Base-by-base conservation (phyloP, 2,888 invertebrate genomes). In the Theretra japonica region DNA sequence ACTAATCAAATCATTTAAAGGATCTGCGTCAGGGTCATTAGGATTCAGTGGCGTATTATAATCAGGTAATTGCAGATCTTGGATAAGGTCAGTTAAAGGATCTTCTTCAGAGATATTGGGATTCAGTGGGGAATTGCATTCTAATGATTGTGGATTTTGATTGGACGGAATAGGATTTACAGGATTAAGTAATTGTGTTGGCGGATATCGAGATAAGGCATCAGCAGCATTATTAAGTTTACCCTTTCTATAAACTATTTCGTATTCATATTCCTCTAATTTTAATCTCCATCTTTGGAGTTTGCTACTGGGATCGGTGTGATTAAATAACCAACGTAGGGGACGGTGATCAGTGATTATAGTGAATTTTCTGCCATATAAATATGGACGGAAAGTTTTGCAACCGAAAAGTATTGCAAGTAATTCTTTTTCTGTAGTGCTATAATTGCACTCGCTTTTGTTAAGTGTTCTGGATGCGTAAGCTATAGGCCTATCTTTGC, bases 391-490 rank as follows among this genome's bases (percentile, higher is more conserved):
- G 58, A 75, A 74, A 3, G 41, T 65, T 69, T 74, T 74, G 15
- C 33, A 41, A 2, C 71, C 76, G 33, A 59, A 75, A n/a, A 73
- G 30, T 1, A 74, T 73, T 2, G 75, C 76, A 0, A 76, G 17
- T 3, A 70, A 41, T 53, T 76, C 75, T 57, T 73, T 73, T 41
- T 76, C 75, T 0, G 72, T 76, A 0, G 72, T 70, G 8, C 72
- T 73, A n/a, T 76, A 76, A 28, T 74, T 76, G 3, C 59, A n/a
- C 48, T 75, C 75, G 8, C 71, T 72, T 15, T 60, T 56, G n/a
- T 75, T 75, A 25, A 74, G 30, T 0, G 74, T 77, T 0, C 75
- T 70, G 3, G 75, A 77, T 0, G 77, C 77, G 33, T 70, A 74
- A 7, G 71, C 68, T 6, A 75, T 71, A n/a, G 75, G 77, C 19